A percentile compares a stretch with the other conserved stretches of the same genome.
These are phyloP conservation scores for Schlechtendalia chinensis DNA, from an alignment of 1,140 invertebrate genomes.

Conservation along the genomic window DNA sequence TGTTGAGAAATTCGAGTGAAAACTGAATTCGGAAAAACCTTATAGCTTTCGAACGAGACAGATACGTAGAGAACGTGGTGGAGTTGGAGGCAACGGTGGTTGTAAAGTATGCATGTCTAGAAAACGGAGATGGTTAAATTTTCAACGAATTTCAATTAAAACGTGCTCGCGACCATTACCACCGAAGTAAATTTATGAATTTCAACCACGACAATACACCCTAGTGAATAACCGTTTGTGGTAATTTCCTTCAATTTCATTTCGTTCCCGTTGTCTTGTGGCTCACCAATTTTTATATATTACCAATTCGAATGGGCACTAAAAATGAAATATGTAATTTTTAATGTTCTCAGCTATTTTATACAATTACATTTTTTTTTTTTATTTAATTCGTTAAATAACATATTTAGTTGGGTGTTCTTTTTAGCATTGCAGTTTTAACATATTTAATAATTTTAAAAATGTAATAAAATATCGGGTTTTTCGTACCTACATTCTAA, in stretches of 20 bases:
- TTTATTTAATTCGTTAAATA: too few species aligned
- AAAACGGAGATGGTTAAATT: conserved; percentile 29
- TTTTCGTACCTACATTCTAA: neutral
- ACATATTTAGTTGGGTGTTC: too few species aligned
- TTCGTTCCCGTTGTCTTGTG: neutral
- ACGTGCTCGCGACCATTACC: neutral
- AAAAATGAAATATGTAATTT: neutral
- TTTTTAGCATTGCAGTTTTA: too few species aligned
- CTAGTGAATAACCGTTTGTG: conserved; percentile 13
- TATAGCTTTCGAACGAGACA: neutral
- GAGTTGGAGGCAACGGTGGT: neutral
- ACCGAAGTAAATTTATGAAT: conserved; percentile 2
- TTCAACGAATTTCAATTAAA: conserved; percentile 23
- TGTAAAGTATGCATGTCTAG: neutral
- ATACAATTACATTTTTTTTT: too few species aligned
- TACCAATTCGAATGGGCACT: neutral
- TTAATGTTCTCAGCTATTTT: too few species aligned
- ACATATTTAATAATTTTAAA: too few species aligned
- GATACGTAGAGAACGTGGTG: too few species aligned
- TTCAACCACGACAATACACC: neutral
- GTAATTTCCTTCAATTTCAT: neutral
- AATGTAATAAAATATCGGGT: too few species aligned
- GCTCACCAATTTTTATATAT: neutral
- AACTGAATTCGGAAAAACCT: conserved; percentile 27
- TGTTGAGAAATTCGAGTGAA: neutral